Evolutionary conservation across 2,888 invertebrate genomes (phyloP), one percentile per base, ranked within the genome.

Genomic region (Itoplectis maculator): DNA sequence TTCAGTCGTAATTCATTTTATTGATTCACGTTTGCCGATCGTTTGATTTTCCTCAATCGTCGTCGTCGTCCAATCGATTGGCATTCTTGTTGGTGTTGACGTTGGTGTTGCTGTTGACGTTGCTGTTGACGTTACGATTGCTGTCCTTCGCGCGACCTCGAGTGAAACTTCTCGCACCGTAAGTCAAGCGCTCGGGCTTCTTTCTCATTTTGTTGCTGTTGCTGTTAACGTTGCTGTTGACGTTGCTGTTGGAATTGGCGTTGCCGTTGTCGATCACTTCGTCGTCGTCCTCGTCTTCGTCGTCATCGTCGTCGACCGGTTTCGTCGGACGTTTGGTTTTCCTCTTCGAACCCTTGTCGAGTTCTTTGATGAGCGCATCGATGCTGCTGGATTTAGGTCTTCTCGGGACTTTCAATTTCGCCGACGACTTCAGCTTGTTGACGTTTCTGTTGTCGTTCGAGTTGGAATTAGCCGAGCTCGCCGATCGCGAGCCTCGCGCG

Each of bases 381-480:
- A n/a, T n/a, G n/a, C n/a, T n/a, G n/a, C n/a, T n/a, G n/a, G n/a
- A n/a, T n/a, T n/a, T 5, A 29, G 29, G 29, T 29, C 29, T 2
- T 47, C n/a, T 2, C 47, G n/a, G n/a, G 47, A 5, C 47, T 13
- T 5, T n/a, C 0, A n/a, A n/a, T 5, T 5, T n/a, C 47, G 5
- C 3, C n/a, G n/a, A n/a, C 47, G 47, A n/a, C 13, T 11, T 2
- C 13, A 20, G 13, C 11, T 1, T 4, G 15, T 66, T 66, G 49
- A 6, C 35, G 66, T 47, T 65, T 8, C 7, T 8, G 15, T 72
- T 61, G 35, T n/a, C 37, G 66, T 59, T 66, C 13, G 23, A n/a
- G 35, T 78, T 78, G 63, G 47, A n/a, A n/a, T 47, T 47, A 13
- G 47, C 47, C 47, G 47, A 47, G 11, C 47, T 13, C 5, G 47